Conservation (phyloP, 2,113 vertebrate genomes). For the Trematomus loennbergii region DNA sequence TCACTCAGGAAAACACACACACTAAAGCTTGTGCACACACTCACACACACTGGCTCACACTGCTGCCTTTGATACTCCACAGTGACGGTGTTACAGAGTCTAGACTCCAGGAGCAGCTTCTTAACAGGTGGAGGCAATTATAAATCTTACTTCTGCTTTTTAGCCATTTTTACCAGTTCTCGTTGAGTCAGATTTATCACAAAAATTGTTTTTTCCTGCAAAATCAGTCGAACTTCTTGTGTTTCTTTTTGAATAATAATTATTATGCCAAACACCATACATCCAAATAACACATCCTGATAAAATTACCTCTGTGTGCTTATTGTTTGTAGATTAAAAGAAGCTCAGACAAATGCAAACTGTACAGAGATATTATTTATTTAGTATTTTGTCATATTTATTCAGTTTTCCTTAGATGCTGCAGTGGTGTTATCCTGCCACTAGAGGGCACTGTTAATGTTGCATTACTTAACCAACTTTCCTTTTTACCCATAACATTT, state of each 20-base stretch:
- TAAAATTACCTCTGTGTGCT: not conserved
- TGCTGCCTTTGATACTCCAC: constrained; percentile 30
- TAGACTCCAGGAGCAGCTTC: not conserved
- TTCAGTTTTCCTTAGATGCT: too few species aligned
- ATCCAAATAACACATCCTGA: not conserved
- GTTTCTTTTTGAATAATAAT: not conserved
- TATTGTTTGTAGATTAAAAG: not conserved
- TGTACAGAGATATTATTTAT: too few species aligned
- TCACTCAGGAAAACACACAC: constrained; percentile 76
- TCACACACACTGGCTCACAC: constrained; percentile 51
- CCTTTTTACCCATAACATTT: not conserved
- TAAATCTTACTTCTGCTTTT: not conserved
- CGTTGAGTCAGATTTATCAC: not conserved
- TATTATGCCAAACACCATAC: not conserved
- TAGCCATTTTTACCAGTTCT: not conserved
- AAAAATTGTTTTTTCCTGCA: not conserved
- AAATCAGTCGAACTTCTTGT: not conserved
- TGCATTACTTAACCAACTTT: not conserved
- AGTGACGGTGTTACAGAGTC: not conserved
- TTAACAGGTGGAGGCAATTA: not conserved
- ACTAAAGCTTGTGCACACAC: constrained; percentile 56
- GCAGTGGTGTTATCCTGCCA: constrained; percentile 27
- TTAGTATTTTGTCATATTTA: too few species aligned
- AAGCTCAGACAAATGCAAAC: not conserved
- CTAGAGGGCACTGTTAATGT: constrained; percentile 58